Base-by-base conservation (phyloP, 2,797 vertebrate genomes). In the Phaenicophaeus curvirostris region DNA sequence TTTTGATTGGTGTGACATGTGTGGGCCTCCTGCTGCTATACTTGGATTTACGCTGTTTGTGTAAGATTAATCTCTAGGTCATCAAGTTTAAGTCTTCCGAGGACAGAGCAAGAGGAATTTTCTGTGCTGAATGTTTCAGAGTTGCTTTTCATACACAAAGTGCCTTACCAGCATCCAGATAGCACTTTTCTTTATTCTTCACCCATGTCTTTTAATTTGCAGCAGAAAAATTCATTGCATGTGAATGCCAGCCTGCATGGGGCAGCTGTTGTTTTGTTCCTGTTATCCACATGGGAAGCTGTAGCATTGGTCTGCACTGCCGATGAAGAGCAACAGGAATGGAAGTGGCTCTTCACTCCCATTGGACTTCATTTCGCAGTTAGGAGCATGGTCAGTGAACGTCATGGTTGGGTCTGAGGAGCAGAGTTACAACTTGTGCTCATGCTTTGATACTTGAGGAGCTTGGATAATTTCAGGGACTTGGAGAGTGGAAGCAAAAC, bases 41-140 rank as follows among this genome's bases (percentile, higher is more conserved):
- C 51, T 50, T 85, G 87, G 89, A 94, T 95, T 96, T 93, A 11
- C 1, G 2, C 82, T 87, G n/a, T 61, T 31, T 9, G 71, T 39
- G 9, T 54, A 57, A 57, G 67, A 94, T 94, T 95, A 95, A 95
- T 95, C 87, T 76, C 24, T 46, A 46, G 75, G 78, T 87, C 90
- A 95, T 58, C 69, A 12, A 62, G 13, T 24, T 59, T 28, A 18
- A 88, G 86, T 89, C 89, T 90, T 92, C 71, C 79, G 93, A 95
- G 94, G 94, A 89, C 95, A 95, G 17, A 46, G 54, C 42, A 39
- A 53, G 57, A 65, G 86, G 69, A 81, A 17, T 74, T 78, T 46
- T 59, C 44, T 74, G 44, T 51, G 54, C 76, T 48, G 89, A 61
- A 2, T 78, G 37, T 69, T 79, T 16, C 50, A 2, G 67, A 11